phyloP scores from a whole-genome alignment of 35 echinoderm and acorn worm species.

The Nesometra sesokonis region DNA sequence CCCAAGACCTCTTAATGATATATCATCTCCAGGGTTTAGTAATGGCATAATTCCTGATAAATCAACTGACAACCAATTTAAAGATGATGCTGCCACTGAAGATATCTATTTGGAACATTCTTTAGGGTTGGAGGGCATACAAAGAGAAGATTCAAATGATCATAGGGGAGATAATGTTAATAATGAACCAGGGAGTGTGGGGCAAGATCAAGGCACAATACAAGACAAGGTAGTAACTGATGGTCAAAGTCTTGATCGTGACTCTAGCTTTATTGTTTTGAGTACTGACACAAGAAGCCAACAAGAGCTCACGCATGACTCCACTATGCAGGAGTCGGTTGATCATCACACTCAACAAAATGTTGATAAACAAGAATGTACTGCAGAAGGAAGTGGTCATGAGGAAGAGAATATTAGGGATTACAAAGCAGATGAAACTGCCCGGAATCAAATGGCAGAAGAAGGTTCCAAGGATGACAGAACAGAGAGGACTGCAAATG shows the following conservation, averaged over 20 bases:
- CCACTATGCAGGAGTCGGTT: background rate
- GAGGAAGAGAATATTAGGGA: background rate
- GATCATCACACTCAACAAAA: background rate
- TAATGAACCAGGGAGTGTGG: too few species aligned
- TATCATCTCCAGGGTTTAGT: constrained; percentile 47
- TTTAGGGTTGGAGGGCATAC: too few species aligned
- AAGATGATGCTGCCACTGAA: background rate
- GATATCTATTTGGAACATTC: background rate
- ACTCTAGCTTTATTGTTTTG: background rate
- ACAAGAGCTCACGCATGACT: background rate
- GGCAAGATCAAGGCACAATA: too few species aligned
- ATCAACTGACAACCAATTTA: background rate
- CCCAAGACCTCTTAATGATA: constrained; percentile 72
- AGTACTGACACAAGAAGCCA: background rate
- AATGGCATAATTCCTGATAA: constrained; percentile 16
- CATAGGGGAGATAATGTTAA: too few species aligned
- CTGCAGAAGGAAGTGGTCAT: background rate
- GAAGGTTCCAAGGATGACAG: background rate
- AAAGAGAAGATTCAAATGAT: too few species aligned
- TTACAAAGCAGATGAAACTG: background rate
- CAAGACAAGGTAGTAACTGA: background rate
- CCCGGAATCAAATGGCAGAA: background rate
- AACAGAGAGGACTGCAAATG: background rate
- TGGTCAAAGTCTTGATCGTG: background rate
- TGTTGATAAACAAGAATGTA: background rate